A percentile compares a stretch with the other conserved stretches of the same genome.
phyloP scores from a whole-genome alignment of 2,797 vertebrate genomes.

The Tauraco hartlaubi region DNA sequence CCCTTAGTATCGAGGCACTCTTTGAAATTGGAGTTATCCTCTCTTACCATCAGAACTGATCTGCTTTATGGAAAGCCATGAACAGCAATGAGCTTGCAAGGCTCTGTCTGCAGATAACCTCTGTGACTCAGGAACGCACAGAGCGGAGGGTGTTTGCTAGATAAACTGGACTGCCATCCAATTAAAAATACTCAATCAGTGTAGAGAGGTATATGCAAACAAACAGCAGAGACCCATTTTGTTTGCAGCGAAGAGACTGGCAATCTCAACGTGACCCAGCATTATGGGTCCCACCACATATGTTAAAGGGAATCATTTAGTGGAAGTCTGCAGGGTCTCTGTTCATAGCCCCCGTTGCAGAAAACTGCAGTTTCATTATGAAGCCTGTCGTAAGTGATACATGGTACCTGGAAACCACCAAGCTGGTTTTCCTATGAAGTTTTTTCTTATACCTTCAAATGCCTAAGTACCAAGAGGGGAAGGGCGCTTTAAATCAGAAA shows the following conservation, averaged over 20 bases:
- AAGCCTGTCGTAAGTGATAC: background rate
- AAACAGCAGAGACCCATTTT: background rate
- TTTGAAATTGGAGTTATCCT: background rate
- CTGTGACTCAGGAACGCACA: background rate
- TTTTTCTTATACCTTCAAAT: background rate
- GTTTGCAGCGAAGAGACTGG: background rate
- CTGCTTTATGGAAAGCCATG: background rate
- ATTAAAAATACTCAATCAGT: background rate
- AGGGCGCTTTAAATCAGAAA: background rate
- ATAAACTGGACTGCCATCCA: background rate
- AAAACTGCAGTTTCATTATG: background rate
- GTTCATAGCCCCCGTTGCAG: background rate
- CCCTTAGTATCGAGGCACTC: background rate
- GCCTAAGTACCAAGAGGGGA: background rate
- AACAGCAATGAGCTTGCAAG: background rate
- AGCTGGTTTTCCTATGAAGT: background rate
- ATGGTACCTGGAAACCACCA: background rate
- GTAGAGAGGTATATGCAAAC: background rate
- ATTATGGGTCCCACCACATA: fast-evolving
- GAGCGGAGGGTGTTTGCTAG: background rate
- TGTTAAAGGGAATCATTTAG: background rate
- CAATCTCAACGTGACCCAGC: fast-evolving
- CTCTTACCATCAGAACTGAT: background rate
- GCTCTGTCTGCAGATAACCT: background rate
- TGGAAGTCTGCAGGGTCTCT: background rate